phyloP scores from a whole-genome alignment of 2,113 vertebrate species.

The Macrotus californicus region DNA sequence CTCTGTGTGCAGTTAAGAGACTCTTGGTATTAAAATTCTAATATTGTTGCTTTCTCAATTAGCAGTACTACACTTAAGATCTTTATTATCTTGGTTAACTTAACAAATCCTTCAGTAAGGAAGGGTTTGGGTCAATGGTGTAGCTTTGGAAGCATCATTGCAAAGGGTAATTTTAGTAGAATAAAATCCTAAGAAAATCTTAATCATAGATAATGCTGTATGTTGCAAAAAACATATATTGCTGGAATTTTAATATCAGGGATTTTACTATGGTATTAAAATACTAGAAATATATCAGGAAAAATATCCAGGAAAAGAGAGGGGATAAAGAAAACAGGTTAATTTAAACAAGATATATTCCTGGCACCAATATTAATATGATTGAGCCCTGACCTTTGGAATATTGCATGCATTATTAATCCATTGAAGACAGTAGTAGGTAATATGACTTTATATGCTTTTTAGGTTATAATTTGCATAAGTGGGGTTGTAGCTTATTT shows the following conservation, averaged over 20 bases:
- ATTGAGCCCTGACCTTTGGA: slow-evolving; percentile 58
- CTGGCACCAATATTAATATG: slow-evolving; percentile 53
- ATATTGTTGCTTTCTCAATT: neutral
- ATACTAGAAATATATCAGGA: slow-evolving; percentile 9
- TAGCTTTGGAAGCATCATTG: neutral
- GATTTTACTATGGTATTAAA: slow-evolving; percentile 24
- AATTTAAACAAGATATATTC: slow-evolving; percentile 51
- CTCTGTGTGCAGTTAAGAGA: neutral
- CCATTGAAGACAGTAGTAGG: slow-evolving; percentile 17
- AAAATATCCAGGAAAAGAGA: slow-evolving; percentile 3
- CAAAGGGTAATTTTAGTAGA: neutral
- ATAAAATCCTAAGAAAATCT: slow-evolving; percentile 12
- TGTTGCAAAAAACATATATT: neutral
- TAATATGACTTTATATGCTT: slow-evolving; percentile 41
- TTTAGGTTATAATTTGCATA: slow-evolving; percentile 55
- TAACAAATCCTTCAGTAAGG: neutral
- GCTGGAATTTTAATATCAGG: slow-evolving; percentile 6
- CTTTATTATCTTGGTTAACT: neutral
- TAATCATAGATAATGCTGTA: neutral
- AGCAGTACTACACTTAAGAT: neutral
- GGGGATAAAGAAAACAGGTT: slow-evolving; percentile 43
- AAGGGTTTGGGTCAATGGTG: neutral
- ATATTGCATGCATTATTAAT: slow-evolving; percentile 59
- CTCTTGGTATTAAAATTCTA: neutral
- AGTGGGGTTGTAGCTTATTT: slow-evolving; percentile 31